Evolutionary conservation across 2,888 invertebrate genomes (phyloP).

Genomic region (Brachyopa scutellaris): DNA sequence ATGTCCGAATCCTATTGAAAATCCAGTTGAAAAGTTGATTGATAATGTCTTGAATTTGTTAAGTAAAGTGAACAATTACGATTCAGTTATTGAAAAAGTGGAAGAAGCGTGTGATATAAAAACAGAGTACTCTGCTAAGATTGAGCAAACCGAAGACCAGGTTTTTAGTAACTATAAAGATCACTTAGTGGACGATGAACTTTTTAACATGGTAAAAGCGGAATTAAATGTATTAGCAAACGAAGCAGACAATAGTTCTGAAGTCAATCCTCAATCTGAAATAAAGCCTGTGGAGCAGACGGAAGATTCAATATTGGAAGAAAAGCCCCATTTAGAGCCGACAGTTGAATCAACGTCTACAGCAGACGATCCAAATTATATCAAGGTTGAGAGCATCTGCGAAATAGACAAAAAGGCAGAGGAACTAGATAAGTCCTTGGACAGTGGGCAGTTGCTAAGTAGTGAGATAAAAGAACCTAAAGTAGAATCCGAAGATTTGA

Average conservation of each 20-base stretch:
- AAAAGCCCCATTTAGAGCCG: not conserved
- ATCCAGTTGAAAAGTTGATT: conserved; percentile 29
- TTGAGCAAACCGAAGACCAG: not conserved
- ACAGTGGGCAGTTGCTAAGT: no score
- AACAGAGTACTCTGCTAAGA: not conserved
- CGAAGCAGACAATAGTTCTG: not conserved
- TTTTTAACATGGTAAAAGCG: not conserved
- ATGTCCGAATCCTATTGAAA: not conserved
- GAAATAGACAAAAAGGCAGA: not conserved
- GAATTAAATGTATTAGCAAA: not conserved
- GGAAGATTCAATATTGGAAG: no score
- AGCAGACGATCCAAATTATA: not conserved
- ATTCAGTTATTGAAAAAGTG: conserved; percentile 25
- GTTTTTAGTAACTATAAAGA: not conserved
- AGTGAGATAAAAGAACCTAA: no score
- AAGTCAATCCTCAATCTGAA: not conserved
- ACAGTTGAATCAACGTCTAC: not conserved
- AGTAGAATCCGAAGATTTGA: not conserved
- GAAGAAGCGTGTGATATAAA: not conserved
- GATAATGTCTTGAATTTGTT: conserved; percentile 42
- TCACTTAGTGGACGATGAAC: not conserved
- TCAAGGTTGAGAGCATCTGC: not conserved
- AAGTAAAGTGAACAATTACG: conserved; percentile 33
- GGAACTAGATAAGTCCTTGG: not conserved
- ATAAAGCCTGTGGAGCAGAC: no score